These are phyloP conservation scores for Rhagophthalmus giganteus DNA, from an alignment of 2,888 invertebrate species.

Conservation along the genomic window DNA sequence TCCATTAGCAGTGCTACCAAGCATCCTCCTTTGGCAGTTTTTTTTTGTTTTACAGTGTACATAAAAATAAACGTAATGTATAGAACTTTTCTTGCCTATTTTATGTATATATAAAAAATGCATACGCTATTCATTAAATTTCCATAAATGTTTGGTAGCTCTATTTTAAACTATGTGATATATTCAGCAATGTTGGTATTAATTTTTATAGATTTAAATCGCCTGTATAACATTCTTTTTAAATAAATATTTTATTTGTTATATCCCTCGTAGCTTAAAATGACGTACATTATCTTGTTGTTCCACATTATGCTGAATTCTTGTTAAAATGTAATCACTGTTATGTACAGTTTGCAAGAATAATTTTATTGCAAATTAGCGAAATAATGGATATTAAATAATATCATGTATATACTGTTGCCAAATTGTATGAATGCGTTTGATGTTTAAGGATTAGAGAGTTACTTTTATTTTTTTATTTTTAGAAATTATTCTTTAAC, in stretches of 20 bases:
- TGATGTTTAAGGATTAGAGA: slow-evolving; percentile 16
- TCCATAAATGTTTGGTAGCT: slow-evolving; percentile 25
- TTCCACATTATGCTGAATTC: slow-evolving; percentile 15
- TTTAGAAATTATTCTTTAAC: slow-evolving; percentile 12
- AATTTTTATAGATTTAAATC: slow-evolving; percentile 27
- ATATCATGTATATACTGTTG: slow-evolving; percentile 26
- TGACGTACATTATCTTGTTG: slow-evolving; percentile 6
- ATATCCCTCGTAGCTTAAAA: slow-evolving; percentile 1
- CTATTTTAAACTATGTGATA: slow-evolving; percentile 33
- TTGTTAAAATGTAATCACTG: slow-evolving; percentile 30
- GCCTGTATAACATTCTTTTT: slow-evolving; percentile 37
- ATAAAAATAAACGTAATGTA: slow-evolving; percentile 12
- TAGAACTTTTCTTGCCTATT: slow-evolving; percentile 13
- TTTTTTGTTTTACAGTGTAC: slow-evolving; percentile 13
- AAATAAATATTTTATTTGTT: slow-evolving; percentile 38
- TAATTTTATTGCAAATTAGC: slow-evolving; percentile 13
- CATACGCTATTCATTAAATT: slow-evolving; percentile 6
- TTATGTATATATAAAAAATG: slow-evolving; percentile 16
- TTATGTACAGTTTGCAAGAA: slow-evolving; percentile 38
- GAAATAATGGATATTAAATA: slow-evolving; percentile 3
- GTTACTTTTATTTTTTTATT: slow-evolving; percentile 9
- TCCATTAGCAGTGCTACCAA: slow-evolving; percentile 17
- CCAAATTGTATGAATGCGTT: slow-evolving; percentile 19
- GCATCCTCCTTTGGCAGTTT: slow-evolving; percentile 3
- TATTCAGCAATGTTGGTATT: slow-evolving; percentile 39